Percentiles rank a stretch among this genome's conserved stretches.
These are phyloP conservation scores for Dromiciops gliroides DNA, from an alignment of 2,113 vertebrate genomes.

Conservation along the genomic window DNA sequence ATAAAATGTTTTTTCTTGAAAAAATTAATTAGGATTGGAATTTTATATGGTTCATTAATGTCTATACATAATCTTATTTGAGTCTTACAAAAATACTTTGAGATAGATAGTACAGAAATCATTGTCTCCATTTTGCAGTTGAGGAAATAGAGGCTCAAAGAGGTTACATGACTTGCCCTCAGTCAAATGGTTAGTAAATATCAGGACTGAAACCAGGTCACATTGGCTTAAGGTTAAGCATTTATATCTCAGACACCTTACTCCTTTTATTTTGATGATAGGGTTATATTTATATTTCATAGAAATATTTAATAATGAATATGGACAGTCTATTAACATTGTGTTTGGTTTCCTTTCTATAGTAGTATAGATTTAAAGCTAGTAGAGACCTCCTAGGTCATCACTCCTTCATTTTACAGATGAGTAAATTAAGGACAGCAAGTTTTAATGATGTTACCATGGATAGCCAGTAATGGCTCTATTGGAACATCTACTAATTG, in stretches of 20 bases:
- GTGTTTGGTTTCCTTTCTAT: neutral
- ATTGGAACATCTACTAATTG: neutral
- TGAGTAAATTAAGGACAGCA: neutral
- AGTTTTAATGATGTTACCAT: neutral
- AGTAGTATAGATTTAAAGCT: neutral
- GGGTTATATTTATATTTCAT: neutral
- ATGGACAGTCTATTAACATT: neutral
- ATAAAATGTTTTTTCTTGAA: neutral
- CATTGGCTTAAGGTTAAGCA: neutral
- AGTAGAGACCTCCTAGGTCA: neutral
- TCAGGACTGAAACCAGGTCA: neutral
- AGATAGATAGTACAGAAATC: neutral
- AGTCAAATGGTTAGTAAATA: neutral
- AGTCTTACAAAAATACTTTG: neutral
- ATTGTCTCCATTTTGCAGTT: neutral
- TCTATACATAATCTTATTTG: neutral
- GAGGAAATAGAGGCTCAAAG: neutral
- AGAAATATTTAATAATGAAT: neutral
- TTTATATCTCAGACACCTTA: neutral
- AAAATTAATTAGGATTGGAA: neutral
- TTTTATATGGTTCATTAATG: neutral
- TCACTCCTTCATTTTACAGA: neutral
- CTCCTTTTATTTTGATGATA: neutral
- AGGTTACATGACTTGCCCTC: neutral
- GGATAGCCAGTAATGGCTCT: neutral